Conservation (phyloP, 2,797 vertebrate species). For the Gadopsis marmoratus region DNA sequence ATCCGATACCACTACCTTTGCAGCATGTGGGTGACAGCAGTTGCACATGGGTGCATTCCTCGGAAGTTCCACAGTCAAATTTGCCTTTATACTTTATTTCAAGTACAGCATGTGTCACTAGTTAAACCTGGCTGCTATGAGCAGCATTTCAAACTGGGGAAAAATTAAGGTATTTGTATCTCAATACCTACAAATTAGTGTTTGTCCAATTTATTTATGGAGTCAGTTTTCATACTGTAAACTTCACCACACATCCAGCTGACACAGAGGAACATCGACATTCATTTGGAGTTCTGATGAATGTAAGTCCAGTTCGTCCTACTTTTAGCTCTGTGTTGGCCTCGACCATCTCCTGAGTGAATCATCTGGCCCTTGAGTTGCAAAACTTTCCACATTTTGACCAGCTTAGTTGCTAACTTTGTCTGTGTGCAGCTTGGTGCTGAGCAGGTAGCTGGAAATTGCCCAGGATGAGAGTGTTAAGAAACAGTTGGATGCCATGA, state of each 20-base stretch:
- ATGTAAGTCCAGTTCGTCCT: constrained; percentile 2
- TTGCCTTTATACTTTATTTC: constrained; percentile 3
- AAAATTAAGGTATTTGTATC: not conserved
- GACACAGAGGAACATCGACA: not conserved
- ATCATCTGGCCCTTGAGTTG: not conserved
- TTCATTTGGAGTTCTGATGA: constrained; percentile 5
- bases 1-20: constrained; percentile 35
- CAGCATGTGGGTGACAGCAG: constrained; percentile 36
- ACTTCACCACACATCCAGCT: not conserved
- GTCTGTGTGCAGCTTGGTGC: not conserved
- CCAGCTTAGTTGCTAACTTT: not conserved
- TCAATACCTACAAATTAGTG: no score
- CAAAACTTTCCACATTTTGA: not conserved
- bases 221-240: not conserved
- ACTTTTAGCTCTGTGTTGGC: not conserved
- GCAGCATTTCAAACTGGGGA: constrained; percentile 34
- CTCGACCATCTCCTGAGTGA: not conserved
- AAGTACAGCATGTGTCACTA: not conserved
- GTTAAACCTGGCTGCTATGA: constrained; percentile 6
- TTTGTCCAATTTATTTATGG: no score
- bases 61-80: constrained; percentile 20
- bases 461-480: no score
- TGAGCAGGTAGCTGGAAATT: not conserved
- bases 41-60: constrained; percentile 36
- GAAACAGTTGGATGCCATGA: no score